Percentiles rank a stretch among this genome's conserved stretches.
Evolutionary conservation across 2,888 invertebrate species (phyloP).

Genomic region (Rugalucina vietnamica): DNA sequence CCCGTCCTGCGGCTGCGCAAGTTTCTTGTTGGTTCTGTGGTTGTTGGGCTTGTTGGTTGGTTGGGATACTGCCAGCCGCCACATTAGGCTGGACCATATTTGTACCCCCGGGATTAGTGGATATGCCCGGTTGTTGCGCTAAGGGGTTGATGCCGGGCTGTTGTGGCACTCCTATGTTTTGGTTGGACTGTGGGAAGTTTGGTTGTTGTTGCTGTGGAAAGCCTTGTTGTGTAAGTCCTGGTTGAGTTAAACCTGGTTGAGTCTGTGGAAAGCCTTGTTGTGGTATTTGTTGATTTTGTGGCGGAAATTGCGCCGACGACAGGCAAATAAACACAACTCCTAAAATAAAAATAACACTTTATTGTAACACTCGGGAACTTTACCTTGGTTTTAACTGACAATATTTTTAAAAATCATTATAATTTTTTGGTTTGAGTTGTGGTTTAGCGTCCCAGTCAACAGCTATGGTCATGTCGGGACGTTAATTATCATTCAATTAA

Average conservation of each 20-base stretch:
- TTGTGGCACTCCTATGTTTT: not conserved
- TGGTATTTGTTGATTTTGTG: not conserved
- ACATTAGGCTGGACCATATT: not conserved
- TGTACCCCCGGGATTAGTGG: not conserved
- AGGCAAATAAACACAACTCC: not conserved
- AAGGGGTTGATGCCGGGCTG: conserved; percentile 13
- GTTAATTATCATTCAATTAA: too few species aligned
- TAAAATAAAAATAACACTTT: too few species aligned
- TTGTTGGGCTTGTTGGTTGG: not conserved
- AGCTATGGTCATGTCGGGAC: too few species aligned
- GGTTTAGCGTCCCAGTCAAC: too few species aligned
- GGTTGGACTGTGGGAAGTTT: conserved; percentile 14
- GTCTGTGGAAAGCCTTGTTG: conserved; percentile 10
- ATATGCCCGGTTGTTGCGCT: not conserved
- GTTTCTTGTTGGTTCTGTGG: not conserved
- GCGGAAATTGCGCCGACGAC: not conserved
- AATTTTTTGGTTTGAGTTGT: too few species aligned
- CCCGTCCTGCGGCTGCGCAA: conserved; percentile 44
- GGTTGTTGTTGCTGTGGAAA: conserved; percentile 29
- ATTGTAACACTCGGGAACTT: too few species aligned
- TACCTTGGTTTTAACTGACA: too few species aligned
- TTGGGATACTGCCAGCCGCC: not conserved
- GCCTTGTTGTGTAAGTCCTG: conserved; percentile 21
- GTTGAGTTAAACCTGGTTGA: not conserved
- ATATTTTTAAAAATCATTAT: too few species aligned